Percentiles rank a stretch among this genome's conserved stretches.
Evolutionary conservation across 2,113 vertebrate species (phyloP).

Genomic region (Gopherus evgoodei): DNA sequence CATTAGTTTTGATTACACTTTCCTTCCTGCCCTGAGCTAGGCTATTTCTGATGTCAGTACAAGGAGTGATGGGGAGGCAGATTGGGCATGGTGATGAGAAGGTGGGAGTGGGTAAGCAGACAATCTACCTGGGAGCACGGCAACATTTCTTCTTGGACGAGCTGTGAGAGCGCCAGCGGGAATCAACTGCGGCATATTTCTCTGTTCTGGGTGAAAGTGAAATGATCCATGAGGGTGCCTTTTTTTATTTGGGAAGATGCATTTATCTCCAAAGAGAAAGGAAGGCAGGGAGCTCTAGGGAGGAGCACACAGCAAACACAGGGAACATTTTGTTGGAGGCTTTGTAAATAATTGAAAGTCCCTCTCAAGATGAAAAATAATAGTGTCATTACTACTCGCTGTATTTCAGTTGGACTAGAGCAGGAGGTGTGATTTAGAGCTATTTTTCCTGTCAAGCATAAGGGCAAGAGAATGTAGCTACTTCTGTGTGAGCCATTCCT

Average conservation of each 20-base stretch:
- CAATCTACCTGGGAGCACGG: background rate
- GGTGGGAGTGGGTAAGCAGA: background rate
- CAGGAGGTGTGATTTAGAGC: background rate
- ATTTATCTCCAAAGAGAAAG: background rate
- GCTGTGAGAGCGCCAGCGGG: background rate
- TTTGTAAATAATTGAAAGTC: background rate
- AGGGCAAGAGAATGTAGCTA: background rate
- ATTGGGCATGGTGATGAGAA: background rate
- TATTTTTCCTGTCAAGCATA: fast-evolving
- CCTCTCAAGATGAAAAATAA: background rate
- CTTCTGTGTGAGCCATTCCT: background rate
- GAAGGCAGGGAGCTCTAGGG: fast-evolving
- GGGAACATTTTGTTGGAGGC: background rate
- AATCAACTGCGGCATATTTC: background rate
- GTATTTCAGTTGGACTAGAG: fast-evolving
- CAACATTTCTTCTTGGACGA: background rate
- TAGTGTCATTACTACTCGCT: fast-evolving
- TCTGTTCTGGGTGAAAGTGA: background rate
- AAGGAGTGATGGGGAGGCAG: background rate
- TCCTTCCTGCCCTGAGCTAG: background rate
- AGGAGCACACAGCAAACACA: fast-evolving
- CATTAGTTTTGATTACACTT: background rate
- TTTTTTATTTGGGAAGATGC: background rate
- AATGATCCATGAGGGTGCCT: background rate
- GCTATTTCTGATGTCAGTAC: background rate